Evolutionary conservation across 2,888 invertebrate species (phyloP).

Genomic region (Polyommatus icarus): DNA sequence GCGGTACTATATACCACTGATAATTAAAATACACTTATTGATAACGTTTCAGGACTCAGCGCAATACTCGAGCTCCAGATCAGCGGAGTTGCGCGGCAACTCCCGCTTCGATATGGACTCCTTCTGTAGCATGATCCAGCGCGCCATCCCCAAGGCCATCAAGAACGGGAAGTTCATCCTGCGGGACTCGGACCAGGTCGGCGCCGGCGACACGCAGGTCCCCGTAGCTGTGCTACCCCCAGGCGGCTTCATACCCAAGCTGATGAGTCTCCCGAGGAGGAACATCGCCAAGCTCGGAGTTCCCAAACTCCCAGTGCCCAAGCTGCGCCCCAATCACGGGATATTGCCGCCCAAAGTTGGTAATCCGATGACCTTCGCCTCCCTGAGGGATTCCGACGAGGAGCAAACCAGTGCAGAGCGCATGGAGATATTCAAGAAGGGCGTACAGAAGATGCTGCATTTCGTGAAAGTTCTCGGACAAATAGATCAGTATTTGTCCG

Average conservation of each 20-base stretch:
- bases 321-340: slow-evolving; percentile 33
- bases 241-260: slow-evolving; percentile 54
- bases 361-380: slow-evolving; percentile 49
- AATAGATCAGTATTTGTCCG: slow-evolving; percentile 69
- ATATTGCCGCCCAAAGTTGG: slow-evolving; percentile 56
- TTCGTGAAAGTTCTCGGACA: slow-evolving; percentile 69
- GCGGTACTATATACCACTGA: too few species aligned
- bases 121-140: slow-evolving; percentile 65
- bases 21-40: neutral
- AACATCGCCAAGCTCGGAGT: slow-evolving; percentile 50
- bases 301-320: slow-evolving; percentile 36
- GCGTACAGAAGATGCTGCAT: slow-evolving; percentile 68
- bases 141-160: slow-evolving; percentile 62
- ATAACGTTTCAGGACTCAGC: slow-evolving; percentile 37
- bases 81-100: slow-evolving; percentile 42
- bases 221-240: slow-evolving; percentile 60
- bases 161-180: slow-evolving; percentile 63
- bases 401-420: slow-evolving; percentile 66
- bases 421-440: slow-evolving; percentile 70
- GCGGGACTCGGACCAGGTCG: slow-evolving; percentile 55
- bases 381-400: slow-evolving; percentile 48
- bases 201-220: slow-evolving; percentile 54
- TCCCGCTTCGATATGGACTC: slow-evolving; percentile 54
- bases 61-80: slow-evolving; percentile 35
- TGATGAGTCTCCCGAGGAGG: slow-evolving; percentile 55